Evolutionary conservation across 2,888 invertebrate species (phyloP), one percentile per base, ranked within the genome.

Genomic region (Drosophila cyrtoloma): DNA sequence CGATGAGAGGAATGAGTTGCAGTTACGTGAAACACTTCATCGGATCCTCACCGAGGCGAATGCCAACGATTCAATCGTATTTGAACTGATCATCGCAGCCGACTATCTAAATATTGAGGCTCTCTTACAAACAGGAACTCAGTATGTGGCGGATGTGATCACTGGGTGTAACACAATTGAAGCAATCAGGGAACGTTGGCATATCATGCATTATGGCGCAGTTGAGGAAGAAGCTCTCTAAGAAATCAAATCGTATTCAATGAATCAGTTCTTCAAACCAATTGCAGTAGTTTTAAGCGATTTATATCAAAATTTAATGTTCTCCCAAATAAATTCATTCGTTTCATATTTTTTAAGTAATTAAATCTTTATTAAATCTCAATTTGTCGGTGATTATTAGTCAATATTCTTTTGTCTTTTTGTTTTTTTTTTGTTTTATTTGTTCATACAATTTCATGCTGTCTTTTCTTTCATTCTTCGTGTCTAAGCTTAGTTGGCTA

Each of bases 331-430:
- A 59, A 33, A 52, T 64, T 32, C 42, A 57, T 42, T 47, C 19
- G n/a, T 55, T 67, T 58, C 53, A 19, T 42, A 33, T 53, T 75
- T 85, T 87, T 77, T 77, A 87, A 89, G 86, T 87, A 87, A 87
- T 89, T 87, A 89, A 87, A 87, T 87, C 82, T 87, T 87, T 87
- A 87, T 87, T 87, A 87, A 87, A 89, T 87, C 88, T 87, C 86
- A 86, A 86, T 86, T 86, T 89, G 70, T 80, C 87, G 86, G 86
- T 83, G 82, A 89, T 89, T 91, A 88, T 91, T 81, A 87, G 91
- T 86, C 85, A 91, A 91, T 91, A 91, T 90, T 88, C 75, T 79
- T 79, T 76, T 67, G 55, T 77, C 56, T 59, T 72, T 66, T 69
- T 60, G n/a, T n/a, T 39, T 61, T 32, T 37, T 2, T 69, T 30